These are phyloP conservation scores for Sinopyrophorus schimmeli DNA, from an alignment of 2,888 invertebrate genomes.

Conservation along the genomic window DNA sequence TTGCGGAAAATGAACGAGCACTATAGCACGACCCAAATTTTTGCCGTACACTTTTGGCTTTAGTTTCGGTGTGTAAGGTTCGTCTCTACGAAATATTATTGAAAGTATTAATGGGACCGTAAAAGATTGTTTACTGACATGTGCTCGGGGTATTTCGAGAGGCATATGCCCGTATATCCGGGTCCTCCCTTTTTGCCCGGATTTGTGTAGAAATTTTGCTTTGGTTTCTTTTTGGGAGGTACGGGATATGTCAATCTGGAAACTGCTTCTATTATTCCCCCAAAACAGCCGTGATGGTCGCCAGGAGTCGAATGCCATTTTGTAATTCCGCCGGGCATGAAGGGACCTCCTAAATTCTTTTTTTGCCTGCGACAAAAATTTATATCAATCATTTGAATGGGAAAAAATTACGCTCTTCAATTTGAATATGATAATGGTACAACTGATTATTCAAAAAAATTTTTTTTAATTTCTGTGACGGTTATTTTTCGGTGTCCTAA, in stretches of 20 bases:
- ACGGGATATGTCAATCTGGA: conserved; percentile 36
- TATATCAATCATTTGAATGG: too few species aligned
- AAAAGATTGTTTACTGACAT: conserved; percentile 38
- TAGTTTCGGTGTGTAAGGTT: conserved; percentile 41
- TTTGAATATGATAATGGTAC: too few species aligned
- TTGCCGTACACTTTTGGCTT: conserved; percentile 43
- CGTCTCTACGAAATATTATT: conserved; percentile 37
- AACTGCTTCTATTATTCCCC: conserved; percentile 47
- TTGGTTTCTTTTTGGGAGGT: conserved; percentile 26
- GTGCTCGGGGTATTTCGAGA: conserved; percentile 56
- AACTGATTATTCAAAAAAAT: too few species aligned
- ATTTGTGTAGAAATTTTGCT: conserved; percentile 46
- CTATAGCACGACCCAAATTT: conserved; percentile 42
- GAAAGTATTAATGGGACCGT: neutral
- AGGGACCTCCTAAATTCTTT: conserved; percentile 40
- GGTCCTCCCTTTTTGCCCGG: conserved; percentile 58
- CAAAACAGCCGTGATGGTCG: conserved; percentile 60
- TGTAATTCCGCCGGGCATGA: conserved; percentile 47
- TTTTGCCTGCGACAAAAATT: too few species aligned
- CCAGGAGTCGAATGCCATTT: conserved; percentile 59
- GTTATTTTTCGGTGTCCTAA: too few species aligned
- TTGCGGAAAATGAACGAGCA: conserved; percentile 42
- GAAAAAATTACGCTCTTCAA: too few species aligned
- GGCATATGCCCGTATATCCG: conserved; percentile 58
- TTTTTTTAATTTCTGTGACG: too few species aligned